Evolutionary conservation across 1,140 invertebrate species (phyloP), one percentile per base, ranked within the genome.

Genomic region (Zelostemma sp.): DNA sequence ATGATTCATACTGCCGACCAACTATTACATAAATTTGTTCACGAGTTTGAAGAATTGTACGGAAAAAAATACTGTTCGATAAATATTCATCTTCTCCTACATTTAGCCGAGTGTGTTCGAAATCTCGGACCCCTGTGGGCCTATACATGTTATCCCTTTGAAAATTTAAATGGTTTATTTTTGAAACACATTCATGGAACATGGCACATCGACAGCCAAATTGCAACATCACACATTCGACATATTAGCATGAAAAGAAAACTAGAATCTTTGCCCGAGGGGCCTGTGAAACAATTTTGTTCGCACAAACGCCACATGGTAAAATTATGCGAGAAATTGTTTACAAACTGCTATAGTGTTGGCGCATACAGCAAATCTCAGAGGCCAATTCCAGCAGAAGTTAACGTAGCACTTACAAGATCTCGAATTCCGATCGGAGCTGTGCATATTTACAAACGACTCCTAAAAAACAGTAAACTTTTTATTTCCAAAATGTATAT

Each of bases 161-260:
- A 75, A 49, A 62, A 73, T 58, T 56, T 75, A 6, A 75, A 73
- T 66, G 61, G 73, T 18, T 41, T 63, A 47, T 60, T 75, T 51
- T 65, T 71, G 18, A 61, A 45, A 51, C 25, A 73, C 1, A 38
- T 75, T 6, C 57, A 73, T 33, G 67, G 73, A 14, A 73, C 70
- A 15, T 35, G 41, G n/a, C 63, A 75, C 38, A 65, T 75, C 19
- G 64, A 73, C 18, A 49, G 60, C 6, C 73, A 73, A 65, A 66
- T 68, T 8, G 53, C 49, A 14, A 55, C n/a, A 19, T 47, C 53
- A 0, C 67, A 75, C 62, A 43, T 35, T 11, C 49, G 68, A 8
- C 46, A 67, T 14, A 48, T 75, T 11, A 57, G 47, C 47, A 70
- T 75, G 62, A 46, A 33, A 35, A 28, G 14, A 12, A 46, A 47